Conservation (phyloP, 2,113 vertebrate species). For the Poicephalus gulielmi region DNA sequence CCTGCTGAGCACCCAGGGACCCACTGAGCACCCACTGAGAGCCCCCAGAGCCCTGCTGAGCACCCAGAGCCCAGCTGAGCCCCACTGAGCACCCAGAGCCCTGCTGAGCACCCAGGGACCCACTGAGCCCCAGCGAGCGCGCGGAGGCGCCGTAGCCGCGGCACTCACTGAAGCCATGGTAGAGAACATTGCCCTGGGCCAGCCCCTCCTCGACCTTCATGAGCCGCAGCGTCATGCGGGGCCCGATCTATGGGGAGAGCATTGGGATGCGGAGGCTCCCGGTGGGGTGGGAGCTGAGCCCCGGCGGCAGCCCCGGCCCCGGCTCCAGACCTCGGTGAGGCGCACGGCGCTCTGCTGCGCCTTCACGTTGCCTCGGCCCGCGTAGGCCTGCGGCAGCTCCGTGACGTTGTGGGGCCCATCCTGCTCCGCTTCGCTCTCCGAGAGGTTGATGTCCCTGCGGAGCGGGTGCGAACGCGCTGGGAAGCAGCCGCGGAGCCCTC, state of each 20-base stretch:
- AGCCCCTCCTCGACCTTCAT: conserved; percentile 90
- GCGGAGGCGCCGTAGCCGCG: too few species aligned
- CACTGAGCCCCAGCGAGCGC: too few species aligned
- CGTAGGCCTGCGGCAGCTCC: conserved; percentile 84
- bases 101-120: too few species aligned
- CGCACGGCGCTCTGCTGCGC: conserved; percentile 89
- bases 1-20: too few species aligned
- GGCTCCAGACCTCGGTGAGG: conserved; percentile 81
- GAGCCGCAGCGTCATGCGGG: conserved; percentile 87
- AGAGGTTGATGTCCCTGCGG: conserved; percentile 84
- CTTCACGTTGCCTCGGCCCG: conserved; percentile 89
- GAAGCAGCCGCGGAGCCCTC: rapidly evolving
- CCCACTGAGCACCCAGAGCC: too few species aligned
- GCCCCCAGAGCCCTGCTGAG: too few species aligned
- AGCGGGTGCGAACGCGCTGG: rapidly evolving
- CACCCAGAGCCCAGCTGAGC: too few species aligned
- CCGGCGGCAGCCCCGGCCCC: too few species aligned
- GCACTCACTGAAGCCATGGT: conserved; percentile 82
- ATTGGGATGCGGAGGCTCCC: too few species aligned
- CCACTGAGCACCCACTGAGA: too few species aligned
- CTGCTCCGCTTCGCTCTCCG: conserved; percentile 90
- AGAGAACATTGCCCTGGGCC: conserved; percentile 84
- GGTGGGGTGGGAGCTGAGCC: too few species aligned
- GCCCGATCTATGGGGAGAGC: conserved; percentile 79
- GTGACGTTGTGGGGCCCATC: conserved; percentile 90